Evolutionary conservation across 2,113 vertebrate genomes (phyloP).

Genomic region (Paralichthys olivaceus): DNA sequence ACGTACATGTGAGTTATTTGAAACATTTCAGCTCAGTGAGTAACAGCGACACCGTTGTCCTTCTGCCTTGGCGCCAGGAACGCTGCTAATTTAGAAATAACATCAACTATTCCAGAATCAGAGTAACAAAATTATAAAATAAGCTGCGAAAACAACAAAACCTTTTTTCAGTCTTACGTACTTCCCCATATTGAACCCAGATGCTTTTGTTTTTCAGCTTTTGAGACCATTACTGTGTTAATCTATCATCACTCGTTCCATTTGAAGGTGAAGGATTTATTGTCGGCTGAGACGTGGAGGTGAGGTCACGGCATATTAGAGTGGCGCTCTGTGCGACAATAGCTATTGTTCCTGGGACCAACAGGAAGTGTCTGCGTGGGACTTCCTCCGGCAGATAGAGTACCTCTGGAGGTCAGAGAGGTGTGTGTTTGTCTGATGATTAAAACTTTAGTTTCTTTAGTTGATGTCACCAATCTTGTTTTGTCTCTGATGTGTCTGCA

Average conservation of each 20-base stretch:
- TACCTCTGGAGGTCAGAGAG: slow-evolving; percentile 74
- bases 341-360: slow-evolving; percentile 83
- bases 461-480: slow-evolving; percentile 41
- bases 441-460: slow-evolving; percentile 15
- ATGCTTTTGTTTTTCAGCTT: slow-evolving; percentile 38
- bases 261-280: slow-evolving; percentile 83
- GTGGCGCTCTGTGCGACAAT: slow-evolving; percentile 77
- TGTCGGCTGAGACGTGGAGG: slow-evolving; percentile 80
- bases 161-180: neutral
- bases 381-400: slow-evolving; percentile 83
- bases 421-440: slow-evolving; percentile 49
- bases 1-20: slow-evolving; percentile 1
- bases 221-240: slow-evolving; percentile 74
- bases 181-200: slow-evolving; percentile 32
- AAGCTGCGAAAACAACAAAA: slow-evolving; percentile 19
- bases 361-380: slow-evolving; percentile 83
- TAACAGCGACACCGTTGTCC: neutral
- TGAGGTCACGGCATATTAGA: slow-evolving; percentile 84
- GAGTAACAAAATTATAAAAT: slow-evolving; percentile 27
- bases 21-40: neutral
- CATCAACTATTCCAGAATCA: slow-evolving; percentile 8
- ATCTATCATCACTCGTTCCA: slow-evolving; percentile 76
- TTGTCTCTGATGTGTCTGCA: neutral
- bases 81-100: slow-evolving; percentile 6
- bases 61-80: slow-evolving; percentile 7